Base-by-base conservation (phyloP, 1,140 invertebrate genomes). In the Drosophila nigromelanica region DNA sequence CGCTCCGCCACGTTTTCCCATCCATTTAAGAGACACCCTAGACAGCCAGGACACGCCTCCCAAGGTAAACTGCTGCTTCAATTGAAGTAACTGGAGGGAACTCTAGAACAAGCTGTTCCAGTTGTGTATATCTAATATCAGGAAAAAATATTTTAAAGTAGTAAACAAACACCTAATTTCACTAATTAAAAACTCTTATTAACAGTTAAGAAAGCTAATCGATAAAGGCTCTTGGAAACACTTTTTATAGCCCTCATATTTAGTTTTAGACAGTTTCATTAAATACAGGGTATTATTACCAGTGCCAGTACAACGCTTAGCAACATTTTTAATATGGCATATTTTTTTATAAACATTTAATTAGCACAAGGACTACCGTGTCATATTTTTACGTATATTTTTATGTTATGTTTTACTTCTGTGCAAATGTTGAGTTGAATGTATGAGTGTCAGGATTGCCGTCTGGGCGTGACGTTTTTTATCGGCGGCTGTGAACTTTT, bases 401-500 rank as follows among this genome's bases (percentile, higher is more conserved):
- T 10, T 27, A 27, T 6, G 4, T 6, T 10, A 30, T 56, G 30
- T 15, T 7, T 4, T 12, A 27, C 4, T 14, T 35, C 7, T 10
- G n/a, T 52, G 8, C n/a, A 51, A 52, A 18, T 52, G 33, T 56
- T 58, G 71, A 89, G 79, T 73, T 59, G 79, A 77, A 77, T 69
- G 59, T 80, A 68, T 70, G 79, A 82, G 72, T 89, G 79, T 77
- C 50, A 64, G 62, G 51, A 27, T 43, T 66, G 55, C 66, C 35
- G 64, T 45, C 39, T 73, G 73, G 61, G 58, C 63, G 69, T 62
- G 71, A 70, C 63, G 74, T 75, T 64, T 75, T 77, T 73, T 67
- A 68, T 73, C 70, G 63, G 68, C 42, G 30, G 56, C 54, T 68
- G 10, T 33, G 42, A 83, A 77, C 76, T 74, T 80, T 89, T 82